Percentiles rank a stretch among this genome's conserved stretches.
Evolutionary conservation across 1,140 invertebrate species (phyloP).

Genomic region (Elysia chlorotica): DNA sequence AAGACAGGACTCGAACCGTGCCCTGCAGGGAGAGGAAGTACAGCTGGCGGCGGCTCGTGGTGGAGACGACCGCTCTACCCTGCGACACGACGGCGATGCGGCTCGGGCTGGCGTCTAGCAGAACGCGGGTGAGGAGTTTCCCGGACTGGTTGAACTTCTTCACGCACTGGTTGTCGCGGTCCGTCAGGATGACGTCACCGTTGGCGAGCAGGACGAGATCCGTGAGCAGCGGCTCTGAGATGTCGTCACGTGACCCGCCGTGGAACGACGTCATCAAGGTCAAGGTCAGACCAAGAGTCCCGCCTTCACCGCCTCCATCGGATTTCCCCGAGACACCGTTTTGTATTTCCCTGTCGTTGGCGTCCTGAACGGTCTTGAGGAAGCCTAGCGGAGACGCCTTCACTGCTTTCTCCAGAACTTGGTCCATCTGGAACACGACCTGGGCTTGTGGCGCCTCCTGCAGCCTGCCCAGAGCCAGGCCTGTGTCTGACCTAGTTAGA

Average conservation of each 20-base stretch:
- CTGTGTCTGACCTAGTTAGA: neutral
- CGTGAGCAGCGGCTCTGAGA: slow-evolving; percentile 21
- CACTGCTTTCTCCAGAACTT: neutral
- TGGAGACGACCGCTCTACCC: slow-evolving; percentile 23
- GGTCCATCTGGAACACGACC: neutral
- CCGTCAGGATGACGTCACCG: slow-evolving; percentile 31
- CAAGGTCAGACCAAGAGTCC: slow-evolving; percentile 16
- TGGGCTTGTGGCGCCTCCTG: neutral
- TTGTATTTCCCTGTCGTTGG: too few species aligned
- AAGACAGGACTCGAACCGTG: slow-evolving; percentile 24
- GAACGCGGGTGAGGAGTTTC: slow-evolving; percentile 25
- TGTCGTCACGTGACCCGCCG: slow-evolving; percentile 23
- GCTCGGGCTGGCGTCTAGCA: slow-evolving; percentile 21
- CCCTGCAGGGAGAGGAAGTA: slow-evolving; percentile 27
- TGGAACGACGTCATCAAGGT: slow-evolving; percentile 25
- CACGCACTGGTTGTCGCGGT: slow-evolving; percentile 31
- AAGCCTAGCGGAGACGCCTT: neutral
- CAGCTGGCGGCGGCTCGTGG: slow-evolving; percentile 22
- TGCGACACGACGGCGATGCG: slow-evolving; percentile 24
- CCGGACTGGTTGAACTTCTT: slow-evolving; percentile 29
- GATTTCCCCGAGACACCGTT: too few species aligned
- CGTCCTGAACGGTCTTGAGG: neutral
- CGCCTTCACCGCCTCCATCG: too few species aligned
- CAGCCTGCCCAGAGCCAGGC: too few species aligned
- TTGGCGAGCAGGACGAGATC: slow-evolving; percentile 24